Conservation (phyloP, 2,113 vertebrate genomes). For the Taxidea taxus region DNA sequence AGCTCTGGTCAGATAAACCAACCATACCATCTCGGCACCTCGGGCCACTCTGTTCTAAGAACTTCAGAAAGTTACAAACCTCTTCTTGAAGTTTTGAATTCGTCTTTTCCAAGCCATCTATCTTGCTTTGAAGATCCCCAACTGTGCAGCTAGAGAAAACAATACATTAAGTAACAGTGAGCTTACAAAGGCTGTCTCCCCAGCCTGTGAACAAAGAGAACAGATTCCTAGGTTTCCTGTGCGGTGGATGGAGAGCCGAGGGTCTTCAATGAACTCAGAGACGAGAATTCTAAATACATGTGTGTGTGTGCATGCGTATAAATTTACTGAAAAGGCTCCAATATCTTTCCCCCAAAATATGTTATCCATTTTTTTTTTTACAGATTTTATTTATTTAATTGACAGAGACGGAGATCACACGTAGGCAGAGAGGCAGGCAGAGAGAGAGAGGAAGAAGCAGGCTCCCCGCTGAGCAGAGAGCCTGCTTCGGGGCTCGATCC, state of each 20-base stretch:
- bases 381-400: no score
- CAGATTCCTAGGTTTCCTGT: background rate
- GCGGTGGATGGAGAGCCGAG: background rate
- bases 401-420: no score
- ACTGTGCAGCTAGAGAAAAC: constrained; percentile 89
- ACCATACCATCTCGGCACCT: background rate
- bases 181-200: background rate
- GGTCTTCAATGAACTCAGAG: background rate
- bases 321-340: background rate
- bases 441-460: no score
- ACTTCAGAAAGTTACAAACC: constrained; percentile 83
- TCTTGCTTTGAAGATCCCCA: constrained; percentile 96
- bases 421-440: no score
- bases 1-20: background rate
- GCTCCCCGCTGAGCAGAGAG: no score
- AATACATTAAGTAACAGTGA: constrained; percentile 27
- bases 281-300: background rate
- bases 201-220: background rate
- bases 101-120: constrained; percentile 96
- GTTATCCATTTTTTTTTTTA: background rate
- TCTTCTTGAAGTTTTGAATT: constrained; percentile 98
- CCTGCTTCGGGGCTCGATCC: no score
- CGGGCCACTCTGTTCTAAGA: background rate
- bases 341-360: background rate
- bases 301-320: no score